These are phyloP conservation scores for Trogon melanurus DNA, from an alignment of 2,113 vertebrate genomes.

Conservation along the genomic window DNA sequence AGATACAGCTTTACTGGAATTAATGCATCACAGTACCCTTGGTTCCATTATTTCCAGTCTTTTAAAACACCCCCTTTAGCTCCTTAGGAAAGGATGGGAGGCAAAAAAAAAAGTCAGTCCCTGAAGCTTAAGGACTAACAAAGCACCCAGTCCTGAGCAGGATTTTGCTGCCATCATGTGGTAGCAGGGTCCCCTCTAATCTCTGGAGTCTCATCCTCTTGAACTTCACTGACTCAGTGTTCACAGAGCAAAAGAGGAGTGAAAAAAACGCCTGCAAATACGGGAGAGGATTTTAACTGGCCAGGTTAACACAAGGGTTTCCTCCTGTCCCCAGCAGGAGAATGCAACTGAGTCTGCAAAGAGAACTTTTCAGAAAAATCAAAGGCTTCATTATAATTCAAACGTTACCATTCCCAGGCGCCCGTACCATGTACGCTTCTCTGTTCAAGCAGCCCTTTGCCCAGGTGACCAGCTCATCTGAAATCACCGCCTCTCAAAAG, in stretches of 20 bases:
- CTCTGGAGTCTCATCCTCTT: accelerated
- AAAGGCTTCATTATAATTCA: neutral
- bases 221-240: accelerated
- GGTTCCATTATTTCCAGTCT: neutral
- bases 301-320: neutral
- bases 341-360: neutral
- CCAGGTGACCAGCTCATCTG: neutral
- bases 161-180: slow-evolving; percentile 71
- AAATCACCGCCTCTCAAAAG: neutral
- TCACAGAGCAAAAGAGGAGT: neutral
- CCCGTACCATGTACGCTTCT: accelerated
- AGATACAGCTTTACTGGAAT: neutral
- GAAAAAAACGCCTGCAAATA: neutral
- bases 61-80: neutral
- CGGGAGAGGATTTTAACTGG: neutral
- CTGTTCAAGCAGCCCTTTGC: neutral
- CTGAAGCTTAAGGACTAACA: neutral
- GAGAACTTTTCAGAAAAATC: neutral
- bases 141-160: neutral
- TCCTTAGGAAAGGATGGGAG: neutral
- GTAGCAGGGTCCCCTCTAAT: neutral
- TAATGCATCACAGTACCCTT: neutral
- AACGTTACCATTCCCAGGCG: neutral
- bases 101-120: neutral
- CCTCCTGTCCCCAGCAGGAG: neutral